A percentile compares a stretch with the other conserved stretches of the same genome.
These are phyloP conservation scores for Drosophila rhopaloa DNA, from an alignment of 1,140 invertebrate genomes.

Conservation along the genomic window DNA sequence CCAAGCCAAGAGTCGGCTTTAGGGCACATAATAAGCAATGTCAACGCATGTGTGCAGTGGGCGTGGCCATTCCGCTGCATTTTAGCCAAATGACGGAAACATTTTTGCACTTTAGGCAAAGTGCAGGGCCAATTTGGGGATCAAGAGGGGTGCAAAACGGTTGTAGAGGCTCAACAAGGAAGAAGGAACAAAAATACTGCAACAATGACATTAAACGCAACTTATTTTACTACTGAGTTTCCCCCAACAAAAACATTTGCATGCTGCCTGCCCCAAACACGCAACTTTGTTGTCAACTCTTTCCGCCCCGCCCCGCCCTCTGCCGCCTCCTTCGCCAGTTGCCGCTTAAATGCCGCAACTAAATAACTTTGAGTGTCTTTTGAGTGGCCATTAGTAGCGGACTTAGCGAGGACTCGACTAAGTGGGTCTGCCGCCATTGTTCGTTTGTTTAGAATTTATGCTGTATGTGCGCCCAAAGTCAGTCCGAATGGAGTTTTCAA, in stretches of 20 bases:
- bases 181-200: slow-evolving; percentile 69
- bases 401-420: slow-evolving; percentile 57
- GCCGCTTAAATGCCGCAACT: slow-evolving; percentile 78
- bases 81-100: slow-evolving; percentile 72
- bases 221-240: slow-evolving; percentile 59
- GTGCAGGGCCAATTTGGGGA: slow-evolving; percentile 59
- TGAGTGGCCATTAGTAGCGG: slow-evolving; percentile 77
- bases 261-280: slow-evolving; percentile 46
- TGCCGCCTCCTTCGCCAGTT: slow-evolving; percentile 13
- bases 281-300: slow-evolving; percentile 59
- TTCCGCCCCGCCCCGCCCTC: neutral
- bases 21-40: slow-evolving; percentile 72
- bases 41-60: slow-evolving; percentile 68
- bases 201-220: slow-evolving; percentile 83
- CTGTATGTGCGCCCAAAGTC: slow-evolving; percentile 11
- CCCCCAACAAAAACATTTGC: slow-evolving; percentile 54
- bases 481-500: neutral
- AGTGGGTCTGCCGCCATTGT: slow-evolving; percentile 59
- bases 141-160: slow-evolving; percentile 1
- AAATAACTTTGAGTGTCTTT: slow-evolving; percentile 80
- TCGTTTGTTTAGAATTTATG: slow-evolving; percentile 34
- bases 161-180: slow-evolving; percentile 4
- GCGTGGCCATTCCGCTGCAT: slow-evolving; percentile 42
- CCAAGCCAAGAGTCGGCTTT: slow-evolving; percentile 29
- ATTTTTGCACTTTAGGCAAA: slow-evolving; percentile 80